A percentile compares a stretch with the other conserved stretches of the same genome.
These are phyloP conservation scores for Hermodice carunculata DNA, from an alignment of 2,888 invertebrate species.

Conservation along the genomic window DNA sequence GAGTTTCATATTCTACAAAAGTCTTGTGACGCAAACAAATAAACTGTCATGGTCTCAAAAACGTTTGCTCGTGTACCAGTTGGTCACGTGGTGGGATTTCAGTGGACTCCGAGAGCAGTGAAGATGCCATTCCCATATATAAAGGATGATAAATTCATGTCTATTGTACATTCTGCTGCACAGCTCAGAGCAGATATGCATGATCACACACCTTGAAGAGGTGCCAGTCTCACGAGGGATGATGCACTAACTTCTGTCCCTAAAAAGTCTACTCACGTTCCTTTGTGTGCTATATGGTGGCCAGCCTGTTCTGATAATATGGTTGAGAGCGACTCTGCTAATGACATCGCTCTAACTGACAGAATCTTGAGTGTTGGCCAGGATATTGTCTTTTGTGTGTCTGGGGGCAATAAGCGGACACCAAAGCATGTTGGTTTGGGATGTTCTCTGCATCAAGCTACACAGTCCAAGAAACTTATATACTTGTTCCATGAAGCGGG, in stretches of 20 bases:
- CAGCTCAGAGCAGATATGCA: background rate
- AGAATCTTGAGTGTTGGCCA: background rate
- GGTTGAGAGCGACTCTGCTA: background rate
- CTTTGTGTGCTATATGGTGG: slow-evolving; percentile 1
- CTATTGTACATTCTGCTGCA: background rate
- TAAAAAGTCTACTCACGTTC: background rate
- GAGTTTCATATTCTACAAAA: background rate
- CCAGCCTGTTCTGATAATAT: background rate
- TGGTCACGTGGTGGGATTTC: background rate
- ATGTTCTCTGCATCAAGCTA: slow-evolving; percentile 2
- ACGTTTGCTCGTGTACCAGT: background rate
- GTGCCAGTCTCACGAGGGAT: background rate
- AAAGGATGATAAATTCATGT: slow-evolving; percentile 1
- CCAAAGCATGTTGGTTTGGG: slow-evolving; percentile 6
- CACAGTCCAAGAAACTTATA: background rate
- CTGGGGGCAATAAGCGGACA: slow-evolving; percentile 1
- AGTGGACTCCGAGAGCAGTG: background rate
- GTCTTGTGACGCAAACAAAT: background rate
- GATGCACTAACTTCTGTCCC: background rate
- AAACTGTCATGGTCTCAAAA: background rate
- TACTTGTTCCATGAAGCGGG: slow-evolving; percentile 1
- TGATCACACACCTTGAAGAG: background rate
- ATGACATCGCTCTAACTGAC: background rate
- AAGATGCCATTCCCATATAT: background rate
- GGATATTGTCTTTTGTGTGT: background rate